Evolutionary conservation across 2,113 vertebrate genomes (phyloP).

Genomic region (Ardeotis arabs): DNA sequence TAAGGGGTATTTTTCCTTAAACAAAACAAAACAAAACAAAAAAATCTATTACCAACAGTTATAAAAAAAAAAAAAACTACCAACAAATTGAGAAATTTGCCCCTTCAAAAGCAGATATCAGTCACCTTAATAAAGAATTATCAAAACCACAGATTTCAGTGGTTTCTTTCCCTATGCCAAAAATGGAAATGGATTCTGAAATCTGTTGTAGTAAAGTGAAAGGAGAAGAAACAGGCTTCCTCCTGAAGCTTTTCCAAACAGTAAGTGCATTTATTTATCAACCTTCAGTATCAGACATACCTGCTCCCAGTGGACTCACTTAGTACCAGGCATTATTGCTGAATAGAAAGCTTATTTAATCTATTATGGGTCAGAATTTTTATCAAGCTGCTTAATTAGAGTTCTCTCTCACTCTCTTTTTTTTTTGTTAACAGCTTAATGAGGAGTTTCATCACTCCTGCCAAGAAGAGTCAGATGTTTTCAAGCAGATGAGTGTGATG

Average conservation of each 20-base stretch:
- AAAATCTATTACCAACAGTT: not conserved
- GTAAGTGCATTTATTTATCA: conserved; percentile 70
- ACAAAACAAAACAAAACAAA: not conserved
- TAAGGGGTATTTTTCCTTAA: not conserved
- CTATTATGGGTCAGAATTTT: conserved; percentile 73
- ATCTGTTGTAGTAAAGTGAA: not conserved
- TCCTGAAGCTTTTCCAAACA: conserved; percentile 1
- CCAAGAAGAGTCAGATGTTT: conserved; percentile 59
- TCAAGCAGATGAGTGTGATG: conserved; percentile 48
- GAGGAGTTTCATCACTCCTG: conserved; percentile 56
- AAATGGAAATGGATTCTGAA: not conserved
- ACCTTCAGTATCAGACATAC: conserved; percentile 24
- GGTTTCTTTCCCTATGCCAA: not conserved
- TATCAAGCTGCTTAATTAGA: conserved; percentile 76
- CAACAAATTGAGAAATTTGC: no score
- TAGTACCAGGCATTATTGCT: conserved; percentile 69
- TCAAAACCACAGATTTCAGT: not conserved
- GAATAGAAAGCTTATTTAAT: conserved; percentile 74
- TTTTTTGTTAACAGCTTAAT: conserved; percentile 39
- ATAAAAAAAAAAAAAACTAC: no score
- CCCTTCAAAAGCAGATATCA: not conserved
- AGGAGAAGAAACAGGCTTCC: not conserved
- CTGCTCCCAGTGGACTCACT: conserved; percentile 58
- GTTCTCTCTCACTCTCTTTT: not conserved
- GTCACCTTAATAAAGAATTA: not conserved